phyloP scores from a whole-genome alignment of 2,113 vertebrate genomes.

The Oncorhynchus kisutch region DNA sequence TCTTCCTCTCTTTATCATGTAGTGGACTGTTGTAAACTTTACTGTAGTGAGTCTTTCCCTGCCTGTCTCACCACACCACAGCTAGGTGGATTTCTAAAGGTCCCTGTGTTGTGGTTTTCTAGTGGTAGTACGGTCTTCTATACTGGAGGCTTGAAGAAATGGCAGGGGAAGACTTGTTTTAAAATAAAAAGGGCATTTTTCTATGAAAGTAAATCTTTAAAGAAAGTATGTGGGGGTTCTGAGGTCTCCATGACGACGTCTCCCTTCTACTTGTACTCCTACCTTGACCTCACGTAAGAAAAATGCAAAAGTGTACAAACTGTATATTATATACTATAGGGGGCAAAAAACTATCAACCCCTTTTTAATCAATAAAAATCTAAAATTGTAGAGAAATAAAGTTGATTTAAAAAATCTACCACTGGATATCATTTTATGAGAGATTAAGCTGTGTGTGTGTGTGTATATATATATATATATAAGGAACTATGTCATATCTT shows the following conservation, averaged over 20 bases:
- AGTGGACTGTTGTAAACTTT: constrained; percentile 76
- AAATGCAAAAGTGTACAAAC: constrained; percentile 88
- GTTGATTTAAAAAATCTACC: constrained; percentile 67
- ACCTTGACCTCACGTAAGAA: constrained; percentile 75
- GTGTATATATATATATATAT: constrained; percentile 89
- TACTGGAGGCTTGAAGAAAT: constrained; percentile 55
- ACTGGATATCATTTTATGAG: constrained; percentile 82
- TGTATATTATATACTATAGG: constrained; percentile 75
- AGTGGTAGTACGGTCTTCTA: constrained; percentile 67
- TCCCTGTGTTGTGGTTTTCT: constrained; percentile 59
- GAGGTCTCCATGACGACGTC: constrained; percentile 58
- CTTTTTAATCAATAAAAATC: constrained; percentile 75
- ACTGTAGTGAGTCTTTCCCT: constrained; percentile 77
- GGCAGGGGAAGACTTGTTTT: constrained; percentile 72
- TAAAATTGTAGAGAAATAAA: constrained; percentile 73
- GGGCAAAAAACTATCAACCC: constrained; percentile 69
- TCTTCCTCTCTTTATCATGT: constrained; percentile 66
- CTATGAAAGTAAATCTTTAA: constrained; percentile 74
- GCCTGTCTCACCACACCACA: constrained; percentile 57
- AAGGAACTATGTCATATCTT: constrained; percentile 80
- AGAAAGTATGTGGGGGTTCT: constrained; percentile 56
- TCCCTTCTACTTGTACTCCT: constrained; percentile 71
- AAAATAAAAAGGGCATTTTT: constrained; percentile 85
- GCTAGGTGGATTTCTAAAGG: constrained; percentile 57
- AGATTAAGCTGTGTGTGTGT: constrained; percentile 77